phyloP scores from a whole-genome alignment of 1,140 invertebrate genomes.

The Glossosoma conforme region DNA sequence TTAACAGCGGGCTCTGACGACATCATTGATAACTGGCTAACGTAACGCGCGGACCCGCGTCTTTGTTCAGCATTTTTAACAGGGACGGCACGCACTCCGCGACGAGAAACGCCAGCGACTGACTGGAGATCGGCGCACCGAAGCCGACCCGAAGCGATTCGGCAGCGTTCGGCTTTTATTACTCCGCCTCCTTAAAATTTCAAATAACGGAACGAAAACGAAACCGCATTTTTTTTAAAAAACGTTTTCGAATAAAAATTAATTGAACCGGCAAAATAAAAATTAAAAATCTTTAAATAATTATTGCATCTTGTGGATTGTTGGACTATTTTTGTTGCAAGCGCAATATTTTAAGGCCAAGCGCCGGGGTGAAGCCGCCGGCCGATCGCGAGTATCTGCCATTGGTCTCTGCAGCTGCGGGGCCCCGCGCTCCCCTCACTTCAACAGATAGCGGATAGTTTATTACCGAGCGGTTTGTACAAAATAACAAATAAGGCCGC shows the following conservation, averaged over 20 bases:
- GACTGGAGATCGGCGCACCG: constrained; percentile 14
- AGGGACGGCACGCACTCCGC: constrained; percentile 6
- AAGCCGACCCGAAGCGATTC: constrained; percentile 9
- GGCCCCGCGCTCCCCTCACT: too few relatives aligned
- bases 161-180: constrained; percentile 13
- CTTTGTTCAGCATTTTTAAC: constrained; percentile 25
- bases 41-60: constrained; percentile 8
- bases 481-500: too few relatives aligned
- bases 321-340: constrained; percentile 6
- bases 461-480: too few relatives aligned
- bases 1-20: constrained; percentile 46
- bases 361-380: too few relatives aligned
- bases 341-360: constrained; percentile 22
- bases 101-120: constrained; percentile 10
- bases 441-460: too few relatives aligned
- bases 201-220: too few relatives aligned
- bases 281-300: background rate
- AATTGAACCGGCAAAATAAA: constrained; percentile 4
- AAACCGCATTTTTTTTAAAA: too few relatives aligned
- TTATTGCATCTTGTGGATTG: background rate
- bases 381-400: too few relatives aligned
- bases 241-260: background rate
- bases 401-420: too few relatives aligned
- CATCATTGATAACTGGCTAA: constrained; percentile 43
- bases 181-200: constrained; percentile 18